These are phyloP conservation scores for Drosophila trapezifrons DNA, from an alignment of 1,140 invertebrate genomes.

Conservation along the genomic window DNA sequence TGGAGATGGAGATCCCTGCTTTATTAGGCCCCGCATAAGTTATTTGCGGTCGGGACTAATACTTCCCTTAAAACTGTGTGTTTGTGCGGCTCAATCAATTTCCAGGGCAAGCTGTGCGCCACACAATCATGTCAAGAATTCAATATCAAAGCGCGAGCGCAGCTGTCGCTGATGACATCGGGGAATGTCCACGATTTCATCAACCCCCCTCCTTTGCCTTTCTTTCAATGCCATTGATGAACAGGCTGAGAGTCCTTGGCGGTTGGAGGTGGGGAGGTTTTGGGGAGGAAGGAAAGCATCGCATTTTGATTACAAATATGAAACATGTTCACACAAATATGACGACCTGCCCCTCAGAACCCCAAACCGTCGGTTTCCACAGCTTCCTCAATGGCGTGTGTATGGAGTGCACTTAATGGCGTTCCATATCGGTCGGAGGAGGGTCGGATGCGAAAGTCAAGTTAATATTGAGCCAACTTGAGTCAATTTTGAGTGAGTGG, in stretches of 20 bases:
- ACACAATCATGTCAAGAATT: conserved; percentile 80
- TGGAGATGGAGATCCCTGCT: conserved; percentile 14
- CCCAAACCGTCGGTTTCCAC: conserved; percentile 5
- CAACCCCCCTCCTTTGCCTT: conserved; percentile 10
- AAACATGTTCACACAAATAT: conserved; percentile 52
- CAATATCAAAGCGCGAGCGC: conserved; percentile 74
- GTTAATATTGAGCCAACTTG: conserved; percentile 57
- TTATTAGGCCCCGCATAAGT: conserved; percentile 59
- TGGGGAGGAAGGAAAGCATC: conserved; percentile 5
- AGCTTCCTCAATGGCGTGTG: conserved; percentile 43
- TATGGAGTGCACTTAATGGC: conserved; percentile 66
- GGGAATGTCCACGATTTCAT: conserved; percentile 31
- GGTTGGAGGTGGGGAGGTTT: not conserved
- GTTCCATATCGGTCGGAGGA: conserved; percentile 21
- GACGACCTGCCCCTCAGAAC: conserved; percentile 22
- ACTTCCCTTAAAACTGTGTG: conserved; percentile 28
- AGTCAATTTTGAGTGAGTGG: conserved; percentile 59
- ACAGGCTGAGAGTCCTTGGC: conserved; percentile 48
- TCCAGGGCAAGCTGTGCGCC: conserved; percentile 66
- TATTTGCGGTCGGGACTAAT: conserved; percentile 48
- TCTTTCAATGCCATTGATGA: conserved; percentile 66
- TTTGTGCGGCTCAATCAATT: conserved; percentile 35
- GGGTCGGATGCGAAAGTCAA: conserved; percentile 34
- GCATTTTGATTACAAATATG: conserved; percentile 73
- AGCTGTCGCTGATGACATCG: conserved; percentile 76